Evolutionary conservation across 2,888 invertebrate species (phyloP), one percentile per base, ranked within the genome.

Genomic region (Ochlodes sylvanus): DNA sequence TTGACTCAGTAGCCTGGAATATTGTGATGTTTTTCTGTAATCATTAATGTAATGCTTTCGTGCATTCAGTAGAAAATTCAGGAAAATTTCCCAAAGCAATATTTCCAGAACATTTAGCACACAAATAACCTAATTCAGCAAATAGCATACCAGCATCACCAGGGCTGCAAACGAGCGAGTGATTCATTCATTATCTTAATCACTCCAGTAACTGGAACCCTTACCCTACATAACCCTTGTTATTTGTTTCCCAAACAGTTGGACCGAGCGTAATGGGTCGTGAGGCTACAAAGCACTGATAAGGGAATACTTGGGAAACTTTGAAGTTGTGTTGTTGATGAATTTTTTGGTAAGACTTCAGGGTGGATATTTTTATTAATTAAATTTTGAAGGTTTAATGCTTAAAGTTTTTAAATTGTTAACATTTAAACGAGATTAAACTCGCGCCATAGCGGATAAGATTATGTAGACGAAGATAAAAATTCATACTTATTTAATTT

Each of bases 171-270:
- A 63, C 52, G 62, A 62, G 63, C 63, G n/a, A 63, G 55, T 55
- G 63, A 63, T 55, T 56, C 63, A 63, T 63, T 63, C 63, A 63
- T 63, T 63, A 63, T 63, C 55, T 63, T 63, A 63, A 63, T 63
- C 63, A 63, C 63, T 42, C 42, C 44, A 63, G 55, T 27, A 63
- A 63, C 42, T 15, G 61, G 27, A 38, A 14, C 52, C 63, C 55
- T 63, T 55, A 38, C 38, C 38, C 38, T 9, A 27, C 63, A 21
- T 21, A 42, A 42, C 38, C 41, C 52, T 41, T 52, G 21, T 52
- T 63, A 54, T 54, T 63, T 54, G 21, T 41, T 27, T 27, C 52
- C 52, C 41, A n/a, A 63, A 52, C 62, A 52, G 62, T 63, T 52
- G 62, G 52, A 63, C 63, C 63, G 42, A 15, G 54, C 54, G 5